A percentile compares a stretch with the other conserved stretches of the same genome.
These are phyloP conservation scores for Muscicapa adusta DNA, from an alignment of 2,113 vertebrate species.

Conservation along the genomic window DNA sequence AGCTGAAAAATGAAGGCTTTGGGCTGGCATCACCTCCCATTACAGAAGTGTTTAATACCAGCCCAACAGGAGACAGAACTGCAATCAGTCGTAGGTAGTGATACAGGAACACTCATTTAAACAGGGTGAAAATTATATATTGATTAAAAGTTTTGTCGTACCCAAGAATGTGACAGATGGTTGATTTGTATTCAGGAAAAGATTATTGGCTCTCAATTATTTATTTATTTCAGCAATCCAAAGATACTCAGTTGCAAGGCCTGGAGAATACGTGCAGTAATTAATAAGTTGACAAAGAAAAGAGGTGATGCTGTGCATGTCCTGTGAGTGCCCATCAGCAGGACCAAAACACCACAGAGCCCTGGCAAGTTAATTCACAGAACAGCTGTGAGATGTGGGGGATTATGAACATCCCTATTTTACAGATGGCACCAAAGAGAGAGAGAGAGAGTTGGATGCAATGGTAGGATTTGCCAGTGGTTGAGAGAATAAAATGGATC, in stretches of 20 bases:
- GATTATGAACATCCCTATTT: constrained; percentile 1
- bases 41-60: not conserved
- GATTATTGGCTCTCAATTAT: not conserved
- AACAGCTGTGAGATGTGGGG: constrained; percentile 28
- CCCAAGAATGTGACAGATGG: not conserved
- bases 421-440: constrained; percentile 19
- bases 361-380: not conserved
- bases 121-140: not conserved
- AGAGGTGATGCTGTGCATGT: not conserved
- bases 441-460: not conserved
- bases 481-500: not conserved
- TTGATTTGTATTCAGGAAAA: not conserved
- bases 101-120: constrained; percentile 1
- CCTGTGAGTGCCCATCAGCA: not conserved
- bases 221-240: constrained; percentile 6
- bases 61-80: not conserved
- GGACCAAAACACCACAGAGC: not conserved
- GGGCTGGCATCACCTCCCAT: not conserved
- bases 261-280: not conserved
- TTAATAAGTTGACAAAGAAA: constrained; percentile 6
- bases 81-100: not conserved
- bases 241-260: not conserved
- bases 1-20: not conserved
- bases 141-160: constrained; percentile 20
- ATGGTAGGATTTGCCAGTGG: not conserved